A percentile compares a stretch with the other conserved stretches of the same genome.
Conservation (phyloP, 2,113 vertebrate genomes). For the Scolopax mira region DNA sequence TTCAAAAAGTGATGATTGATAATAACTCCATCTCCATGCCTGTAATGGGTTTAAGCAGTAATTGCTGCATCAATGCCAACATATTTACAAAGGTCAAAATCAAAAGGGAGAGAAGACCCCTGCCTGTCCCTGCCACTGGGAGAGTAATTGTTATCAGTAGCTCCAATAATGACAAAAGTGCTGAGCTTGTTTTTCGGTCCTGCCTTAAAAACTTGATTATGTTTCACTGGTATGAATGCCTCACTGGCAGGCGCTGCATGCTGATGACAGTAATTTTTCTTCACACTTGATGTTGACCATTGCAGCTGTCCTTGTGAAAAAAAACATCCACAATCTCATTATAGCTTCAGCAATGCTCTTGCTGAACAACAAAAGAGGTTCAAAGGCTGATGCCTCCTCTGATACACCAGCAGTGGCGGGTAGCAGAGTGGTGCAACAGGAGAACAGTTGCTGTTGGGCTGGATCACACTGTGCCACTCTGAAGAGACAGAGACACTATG, state of each 20-base stretch:
- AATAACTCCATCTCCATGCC: neutral
- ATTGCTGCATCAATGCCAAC: neutral
- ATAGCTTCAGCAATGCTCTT: neutral
- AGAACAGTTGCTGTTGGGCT: neutral
- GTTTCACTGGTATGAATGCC: neutral
- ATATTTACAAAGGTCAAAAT: constrained; percentile 46
- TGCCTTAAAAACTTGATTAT: constrained; percentile 36
- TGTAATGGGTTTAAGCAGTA: neutral
- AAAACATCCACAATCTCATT: neutral
- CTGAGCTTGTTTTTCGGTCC: neutral
- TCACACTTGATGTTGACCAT: neutral
- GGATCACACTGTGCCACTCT: neutral
- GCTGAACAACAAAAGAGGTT: neutral
- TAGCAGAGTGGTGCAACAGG: neutral
- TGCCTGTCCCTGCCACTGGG: neutral
- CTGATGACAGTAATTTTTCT: constrained; percentile 37
- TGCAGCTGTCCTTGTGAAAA: neutral
- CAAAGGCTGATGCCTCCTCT: neutral
- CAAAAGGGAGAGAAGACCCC: neutral
- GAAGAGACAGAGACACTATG: neutral
- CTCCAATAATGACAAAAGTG: neutral
- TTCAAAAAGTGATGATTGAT: constrained; percentile 37
- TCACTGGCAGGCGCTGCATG: neutral
- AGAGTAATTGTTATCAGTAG: constrained; percentile 35
- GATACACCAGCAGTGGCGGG: neutral